Base-by-base conservation (phyloP, 2,888 invertebrate species). In the Drosophila setosimentum region DNA sequence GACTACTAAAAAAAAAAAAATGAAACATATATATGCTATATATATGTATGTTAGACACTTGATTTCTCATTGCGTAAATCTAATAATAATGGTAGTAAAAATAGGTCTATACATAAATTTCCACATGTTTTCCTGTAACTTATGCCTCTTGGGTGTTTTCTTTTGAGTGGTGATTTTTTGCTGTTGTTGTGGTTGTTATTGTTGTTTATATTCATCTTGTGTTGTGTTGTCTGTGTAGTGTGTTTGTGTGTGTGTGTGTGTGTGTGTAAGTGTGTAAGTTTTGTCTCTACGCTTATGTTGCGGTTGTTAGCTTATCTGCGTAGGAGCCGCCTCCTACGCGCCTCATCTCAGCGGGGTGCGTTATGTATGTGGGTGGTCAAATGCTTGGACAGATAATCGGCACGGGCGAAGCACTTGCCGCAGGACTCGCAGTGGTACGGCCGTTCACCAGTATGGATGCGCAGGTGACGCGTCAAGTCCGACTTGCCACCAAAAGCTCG, bases 401-500 rank as follows among this genome's bases (percentile, higher is more conserved):
- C 97, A 60, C 97, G 95, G 32, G 97, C 97, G 93, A 98, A 98
- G 93, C 97, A 97, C 93, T 97, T 97, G 80, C 97, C 97, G 93
- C 97, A 98, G 93, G 97, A 97, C 93, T 97, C 97, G 94, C 97
- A 98, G 92, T 97, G 97, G 93, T 97, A 98, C 37, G 97, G 97
- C 73, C 97, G 94, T 93, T 97, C 97, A 45, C 97, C 97, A 16
- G 97, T 97, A 92, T 97, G 97, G 79, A 97, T 97, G 79, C 97
- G 95, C 77, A 97, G 94, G 92, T 97, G 97, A 33, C 97, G 95
- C 24, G 97, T 97, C 83, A 97, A 94, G 91, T 97, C 97, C 91
- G 97, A 97, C 93, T 97, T 97, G 32, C 97, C 97, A 6, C 97
- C 97, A 90, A 97, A 97, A 29, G 97, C 97, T 32, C 97, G 94